Evolutionary conservation across 2,888 invertebrate species (phyloP).

Genomic region (Ypsolopha sequella): DNA sequence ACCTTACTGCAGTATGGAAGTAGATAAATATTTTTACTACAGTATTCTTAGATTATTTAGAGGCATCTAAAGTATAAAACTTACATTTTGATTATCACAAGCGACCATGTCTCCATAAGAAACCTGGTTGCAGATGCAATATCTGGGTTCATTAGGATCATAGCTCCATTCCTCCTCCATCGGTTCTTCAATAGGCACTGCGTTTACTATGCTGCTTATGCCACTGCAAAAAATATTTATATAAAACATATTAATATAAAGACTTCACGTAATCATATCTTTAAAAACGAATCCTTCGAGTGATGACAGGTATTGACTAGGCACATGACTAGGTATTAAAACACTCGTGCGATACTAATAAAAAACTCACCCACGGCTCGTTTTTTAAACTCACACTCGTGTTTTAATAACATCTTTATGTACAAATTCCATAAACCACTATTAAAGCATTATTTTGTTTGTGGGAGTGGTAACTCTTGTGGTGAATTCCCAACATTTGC

Average conservation of each 20-base stretch:
- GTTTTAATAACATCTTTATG: no score
- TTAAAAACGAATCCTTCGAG: neutral
- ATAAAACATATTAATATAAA: neutral
- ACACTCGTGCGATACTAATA: no score
- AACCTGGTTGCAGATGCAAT: slow-evolving; percentile 97
- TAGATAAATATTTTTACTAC: no score
- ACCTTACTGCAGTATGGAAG: no score
- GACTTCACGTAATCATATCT: neutral
- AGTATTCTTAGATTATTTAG: no score
- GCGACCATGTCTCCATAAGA: slow-evolving; percentile 99
- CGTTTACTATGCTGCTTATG: slow-evolving; percentile 65
- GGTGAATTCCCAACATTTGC: no score
- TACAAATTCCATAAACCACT: no score
- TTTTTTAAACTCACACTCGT: no score
- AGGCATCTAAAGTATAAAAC: slow-evolving; percentile 26
- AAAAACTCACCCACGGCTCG: no score
- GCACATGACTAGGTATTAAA: no score
- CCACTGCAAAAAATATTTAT: slow-evolving; percentile 21
- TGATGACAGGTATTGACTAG: neutral
- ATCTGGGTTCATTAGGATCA: slow-evolving; percentile 95
- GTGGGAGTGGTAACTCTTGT: no score
- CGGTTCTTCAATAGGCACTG: slow-evolving; percentile 56
- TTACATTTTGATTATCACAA: slow-evolving; percentile 96
- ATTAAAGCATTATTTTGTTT: no score
- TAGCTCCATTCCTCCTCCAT: slow-evolving; percentile 89